Base-by-base conservation (phyloP, 2,888 invertebrate genomes). In the Hedya salicella region DNA sequence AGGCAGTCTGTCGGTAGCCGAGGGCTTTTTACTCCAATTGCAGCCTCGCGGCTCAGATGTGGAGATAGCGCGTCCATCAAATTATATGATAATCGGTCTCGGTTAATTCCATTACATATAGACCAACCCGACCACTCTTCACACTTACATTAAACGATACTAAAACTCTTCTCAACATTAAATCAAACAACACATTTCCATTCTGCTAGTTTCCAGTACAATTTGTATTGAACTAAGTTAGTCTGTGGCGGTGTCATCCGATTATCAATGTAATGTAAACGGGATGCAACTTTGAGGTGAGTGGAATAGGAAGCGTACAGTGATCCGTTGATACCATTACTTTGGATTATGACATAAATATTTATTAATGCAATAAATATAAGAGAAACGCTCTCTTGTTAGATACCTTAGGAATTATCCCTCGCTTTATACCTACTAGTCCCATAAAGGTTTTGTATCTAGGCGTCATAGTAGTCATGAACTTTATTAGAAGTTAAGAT, bases 271-370 rank as follows among this genome's bases (percentile, higher is more conserved):
- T 69, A 70, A 67, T 69, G 69, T 70, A 66, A 66, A 53, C 67
- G 62, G 66, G 62, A 67, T 61, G 69, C 64, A 69, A 68, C 63
- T 67, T 67, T 62, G 49, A 65, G 69, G 56, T 52, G 69, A 69
- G 59, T 69, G 64, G 69, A 71, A 73, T 72, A 25, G 70, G 48
- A 53, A 11, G 53, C 54, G 54, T 64, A 61, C 56, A 48, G 19
- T 52, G 67, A 76, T 78, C 75, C 79, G 71, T 74, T 67, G 77
- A 75, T 73, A 72, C 78, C 80, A 83, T 86, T 83, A 81, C 81
- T 78, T 77, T 71, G 82, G 85, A 87, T 87, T 87, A 87, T 87
- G 84, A 83, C 80, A 85, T 85, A 85, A 86, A 86, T 85, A 86
- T 85, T 83, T 83, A 85, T 85, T 78, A 83, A 77, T 68, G 77